phyloP scores from a whole-genome alignment of 2,888 invertebrate species.

The Parnassius apollo region DNA sequence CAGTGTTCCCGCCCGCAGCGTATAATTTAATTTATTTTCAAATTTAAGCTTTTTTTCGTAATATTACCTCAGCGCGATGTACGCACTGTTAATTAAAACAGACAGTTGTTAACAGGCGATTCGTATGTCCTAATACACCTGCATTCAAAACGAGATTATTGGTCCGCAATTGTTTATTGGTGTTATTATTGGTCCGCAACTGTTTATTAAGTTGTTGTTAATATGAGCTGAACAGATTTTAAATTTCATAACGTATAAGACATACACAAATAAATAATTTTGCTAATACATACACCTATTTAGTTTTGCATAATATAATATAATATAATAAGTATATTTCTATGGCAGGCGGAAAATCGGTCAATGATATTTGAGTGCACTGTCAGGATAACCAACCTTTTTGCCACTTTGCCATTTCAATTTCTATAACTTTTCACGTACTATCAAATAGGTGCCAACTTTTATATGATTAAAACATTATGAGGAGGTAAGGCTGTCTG shows the following conservation, averaged over 20 bases:
- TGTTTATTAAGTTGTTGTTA: conserved; percentile 19
- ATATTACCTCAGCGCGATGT: conserved; percentile 1
- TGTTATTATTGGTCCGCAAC: too few relatives aligned
- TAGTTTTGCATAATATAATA: too few relatives aligned
- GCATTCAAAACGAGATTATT: conserved; percentile 20
- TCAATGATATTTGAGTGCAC: too few relatives aligned
- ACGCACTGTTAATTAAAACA: conserved; percentile 20
- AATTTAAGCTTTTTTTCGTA: background rate
- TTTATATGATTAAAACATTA: too few relatives aligned
- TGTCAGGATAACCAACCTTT: too few relatives aligned
- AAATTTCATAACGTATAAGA: conserved; percentile 15
- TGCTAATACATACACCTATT: conserved; percentile 10
- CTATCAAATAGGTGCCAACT: too few relatives aligned
- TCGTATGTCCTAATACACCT: conserved; percentile 7
- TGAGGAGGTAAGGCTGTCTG: too few relatives aligned
- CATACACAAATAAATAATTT: conserved; percentile 8
- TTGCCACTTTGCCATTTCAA: too few relatives aligned
- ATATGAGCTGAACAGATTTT: conserved; percentile 18
- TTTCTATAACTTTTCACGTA: too few relatives aligned
- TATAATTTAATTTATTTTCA: conserved; percentile 4
- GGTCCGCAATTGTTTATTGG: conserved; percentile 20
- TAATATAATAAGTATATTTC: too few relatives aligned
- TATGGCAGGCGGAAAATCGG: too few relatives aligned
- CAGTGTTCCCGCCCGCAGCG: background rate
- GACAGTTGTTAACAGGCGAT: conserved; percentile 12